These are phyloP conservation scores for Syngnathus rostellatus DNA, from an alignment of 2,797 vertebrate genomes.

Conservation along the genomic window DNA sequence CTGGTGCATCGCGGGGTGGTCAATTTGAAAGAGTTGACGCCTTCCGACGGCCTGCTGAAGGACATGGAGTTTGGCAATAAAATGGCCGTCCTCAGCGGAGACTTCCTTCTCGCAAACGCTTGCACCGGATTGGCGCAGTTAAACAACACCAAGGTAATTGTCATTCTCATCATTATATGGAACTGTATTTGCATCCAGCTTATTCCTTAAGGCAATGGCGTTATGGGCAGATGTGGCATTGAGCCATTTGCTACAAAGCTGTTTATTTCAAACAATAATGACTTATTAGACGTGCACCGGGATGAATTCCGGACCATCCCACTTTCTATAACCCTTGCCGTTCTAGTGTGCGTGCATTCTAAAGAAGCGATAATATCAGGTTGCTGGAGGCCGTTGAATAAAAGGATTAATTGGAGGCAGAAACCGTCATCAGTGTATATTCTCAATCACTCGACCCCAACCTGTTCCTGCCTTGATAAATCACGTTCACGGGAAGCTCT, in stretches of 20 bases:
- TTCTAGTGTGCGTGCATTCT: not conserved
- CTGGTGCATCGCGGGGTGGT: constrained; percentile 95
- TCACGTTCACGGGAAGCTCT: not conserved
- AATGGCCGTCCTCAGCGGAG: constrained; percentile 93
- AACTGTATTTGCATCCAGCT: no score
- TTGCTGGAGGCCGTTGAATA: not conserved
- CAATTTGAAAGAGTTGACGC: constrained; percentile 82
- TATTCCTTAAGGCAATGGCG: no score
- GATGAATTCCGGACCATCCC: no score
- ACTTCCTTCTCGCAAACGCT: constrained; percentile 93
- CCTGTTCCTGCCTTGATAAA: not conserved
- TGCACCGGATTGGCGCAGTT: constrained; percentile 88
- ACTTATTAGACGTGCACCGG: no score
- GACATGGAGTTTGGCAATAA: constrained; percentile 99
- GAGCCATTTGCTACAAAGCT: no score
- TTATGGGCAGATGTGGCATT: no score
- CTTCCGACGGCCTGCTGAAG: constrained; percentile 83
- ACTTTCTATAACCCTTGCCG: no score
- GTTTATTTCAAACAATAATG: no score
- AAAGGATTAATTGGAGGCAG: constrained; percentile 2
- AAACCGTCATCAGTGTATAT: not conserved
- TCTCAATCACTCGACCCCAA: not conserved
- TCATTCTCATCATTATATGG: no score
- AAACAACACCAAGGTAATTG: constrained; percentile 88
- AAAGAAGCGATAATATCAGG: not conserved